Evolutionary conservation across 2,888 invertebrate genomes (phyloP).

Genomic region (Drosophila sordidapex): DNA sequence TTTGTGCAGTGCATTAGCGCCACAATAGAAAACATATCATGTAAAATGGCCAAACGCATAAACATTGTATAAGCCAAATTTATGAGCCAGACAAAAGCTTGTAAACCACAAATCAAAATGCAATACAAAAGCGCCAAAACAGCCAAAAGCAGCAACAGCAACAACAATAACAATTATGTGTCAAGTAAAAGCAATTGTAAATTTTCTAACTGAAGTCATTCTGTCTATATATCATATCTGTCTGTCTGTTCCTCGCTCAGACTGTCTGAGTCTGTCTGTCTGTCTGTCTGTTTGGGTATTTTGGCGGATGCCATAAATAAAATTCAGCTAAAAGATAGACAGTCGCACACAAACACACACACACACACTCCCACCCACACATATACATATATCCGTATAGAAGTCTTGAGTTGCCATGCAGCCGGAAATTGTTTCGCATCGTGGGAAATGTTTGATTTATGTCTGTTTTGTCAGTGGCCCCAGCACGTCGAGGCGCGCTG

Average conservation of each 20-base stretch:
- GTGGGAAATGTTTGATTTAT: slow-evolving; percentile 81
- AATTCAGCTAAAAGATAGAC: slow-evolving; percentile 77
- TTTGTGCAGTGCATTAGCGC: not conserved
- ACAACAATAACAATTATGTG: slow-evolving; percentile 68
- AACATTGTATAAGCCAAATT: slow-evolving; percentile 64
- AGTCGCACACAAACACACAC: slow-evolving; percentile 24
- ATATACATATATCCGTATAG: not conserved
- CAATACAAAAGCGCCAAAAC: slow-evolving; percentile 69
- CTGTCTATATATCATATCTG: slow-evolving; percentile 70
- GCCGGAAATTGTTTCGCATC: slow-evolving; percentile 79
- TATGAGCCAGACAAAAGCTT: slow-evolving; percentile 70
- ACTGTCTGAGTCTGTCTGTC: slow-evolving; percentile 20
- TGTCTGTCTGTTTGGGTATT: slow-evolving; percentile 33
- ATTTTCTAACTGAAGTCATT: slow-evolving; percentile 79
- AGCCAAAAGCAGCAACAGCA: slow-evolving; percentile 41
- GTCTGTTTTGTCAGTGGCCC: slow-evolving; percentile 74
- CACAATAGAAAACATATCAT: slow-evolving; percentile 14
- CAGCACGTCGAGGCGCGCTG: slow-evolving; percentile 41
- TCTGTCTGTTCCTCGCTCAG: slow-evolving; percentile 26
- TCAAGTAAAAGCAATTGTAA: slow-evolving; percentile 79
- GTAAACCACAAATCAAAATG: slow-evolving; percentile 78
- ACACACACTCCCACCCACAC: slow-evolving; percentile 2
- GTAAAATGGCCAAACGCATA: slow-evolving; percentile 20
- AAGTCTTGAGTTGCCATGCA: slow-evolving; percentile 70
- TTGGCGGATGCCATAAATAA: slow-evolving; percentile 79